phyloP scores from a whole-genome alignment of 2,113 vertebrate species.

The Mastomys coucha region DNA sequence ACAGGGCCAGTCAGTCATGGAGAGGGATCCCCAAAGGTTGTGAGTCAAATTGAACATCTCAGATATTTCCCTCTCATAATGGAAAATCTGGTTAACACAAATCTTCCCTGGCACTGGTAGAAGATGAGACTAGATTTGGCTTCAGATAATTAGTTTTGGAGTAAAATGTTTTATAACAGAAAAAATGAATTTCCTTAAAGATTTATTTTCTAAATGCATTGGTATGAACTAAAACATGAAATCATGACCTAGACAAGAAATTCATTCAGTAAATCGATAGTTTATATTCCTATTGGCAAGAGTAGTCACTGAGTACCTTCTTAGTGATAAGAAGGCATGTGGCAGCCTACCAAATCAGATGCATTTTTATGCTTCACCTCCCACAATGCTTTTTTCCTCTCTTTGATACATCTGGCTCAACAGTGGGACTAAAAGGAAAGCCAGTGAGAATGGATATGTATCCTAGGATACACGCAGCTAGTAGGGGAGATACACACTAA shows the following conservation, averaged over 20 bases:
- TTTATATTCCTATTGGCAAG: background rate
- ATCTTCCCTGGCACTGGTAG: background rate
- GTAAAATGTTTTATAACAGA: background rate
- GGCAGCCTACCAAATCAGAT: no score
- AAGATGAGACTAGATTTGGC: background rate
- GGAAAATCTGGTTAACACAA: background rate
- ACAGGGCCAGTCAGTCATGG: background rate
- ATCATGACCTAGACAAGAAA: background rate
- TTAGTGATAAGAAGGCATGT: background rate
- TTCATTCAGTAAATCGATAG: background rate
- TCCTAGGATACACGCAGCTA: background rate
- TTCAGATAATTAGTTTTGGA: background rate
- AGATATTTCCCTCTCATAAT: background rate
- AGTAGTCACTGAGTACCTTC: no score
- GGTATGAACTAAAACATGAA: background rate
- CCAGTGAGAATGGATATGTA: background rate
- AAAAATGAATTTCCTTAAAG: background rate
- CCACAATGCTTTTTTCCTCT: background rate
- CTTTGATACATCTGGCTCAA: background rate
- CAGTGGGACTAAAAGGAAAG: background rate
- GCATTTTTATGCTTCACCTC: rapidly evolving
- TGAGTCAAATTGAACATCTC: background rate
- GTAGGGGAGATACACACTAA: no score
- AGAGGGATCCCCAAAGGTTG: background rate
- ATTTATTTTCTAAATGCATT: background rate